Conservation (phyloP, 2,797 vertebrate genomes). For the Trichosurus vulpecula region DNA sequence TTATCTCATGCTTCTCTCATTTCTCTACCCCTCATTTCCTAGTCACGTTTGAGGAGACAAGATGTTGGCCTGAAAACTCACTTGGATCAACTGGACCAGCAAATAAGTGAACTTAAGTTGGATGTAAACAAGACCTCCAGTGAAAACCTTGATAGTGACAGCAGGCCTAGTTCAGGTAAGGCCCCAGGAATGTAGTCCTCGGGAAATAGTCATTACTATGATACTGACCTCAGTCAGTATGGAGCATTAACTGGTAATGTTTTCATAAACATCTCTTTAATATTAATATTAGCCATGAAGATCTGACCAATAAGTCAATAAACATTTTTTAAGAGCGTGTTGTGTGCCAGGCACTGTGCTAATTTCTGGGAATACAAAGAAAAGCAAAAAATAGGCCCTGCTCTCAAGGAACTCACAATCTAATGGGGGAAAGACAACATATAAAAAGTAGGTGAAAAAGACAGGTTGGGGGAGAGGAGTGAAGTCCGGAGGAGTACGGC, state of each 20-base stretch:
- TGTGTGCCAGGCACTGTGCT: background rate
- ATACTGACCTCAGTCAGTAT: background rate
- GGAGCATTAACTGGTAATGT: background rate
- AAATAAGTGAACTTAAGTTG: conserved; percentile 94
- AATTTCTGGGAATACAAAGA: background rate
- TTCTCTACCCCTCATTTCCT: background rate
- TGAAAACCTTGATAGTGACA: conserved; percentile 94
- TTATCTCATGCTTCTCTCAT: no score
- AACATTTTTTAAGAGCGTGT: background rate
- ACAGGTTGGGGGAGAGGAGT: background rate
- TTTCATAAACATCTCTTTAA: background rate
- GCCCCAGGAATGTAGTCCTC: background rate
- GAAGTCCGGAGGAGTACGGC: background rate
- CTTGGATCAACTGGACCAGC: conserved; percentile 93
- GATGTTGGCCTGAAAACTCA: conserved; percentile 93
- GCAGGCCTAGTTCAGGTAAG: conserved; percentile 96
- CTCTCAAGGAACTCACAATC: background rate
- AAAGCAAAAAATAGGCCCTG: background rate
- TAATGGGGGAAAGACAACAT: background rate
- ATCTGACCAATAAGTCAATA: background rate
- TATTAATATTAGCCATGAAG: background rate
- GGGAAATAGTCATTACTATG: background rate
- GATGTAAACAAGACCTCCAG: conserved; percentile 89
- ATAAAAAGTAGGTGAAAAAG: background rate
- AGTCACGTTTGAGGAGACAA: conserved; percentile 92